phyloP scores from a whole-genome alignment of 2,888 invertebrate genomes.

The Chrysodeixis includens region DNA sequence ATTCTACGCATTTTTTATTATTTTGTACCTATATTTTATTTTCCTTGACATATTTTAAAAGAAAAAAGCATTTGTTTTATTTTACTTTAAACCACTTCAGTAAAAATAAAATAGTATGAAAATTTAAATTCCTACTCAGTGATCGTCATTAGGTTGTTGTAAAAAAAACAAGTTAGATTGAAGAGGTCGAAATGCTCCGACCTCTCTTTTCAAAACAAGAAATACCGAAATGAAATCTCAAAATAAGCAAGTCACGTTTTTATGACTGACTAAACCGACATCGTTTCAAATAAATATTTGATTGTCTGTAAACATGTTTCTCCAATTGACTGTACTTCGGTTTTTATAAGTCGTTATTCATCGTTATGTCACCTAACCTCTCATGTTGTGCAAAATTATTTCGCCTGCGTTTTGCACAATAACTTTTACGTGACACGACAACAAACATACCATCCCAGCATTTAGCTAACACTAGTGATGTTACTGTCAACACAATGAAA shows the following conservation, averaged over 20 bases:
- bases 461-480: constrained; percentile 49
- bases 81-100: too few species aligned
- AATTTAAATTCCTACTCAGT: too few species aligned
- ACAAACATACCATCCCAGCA: constrained; percentile 32
- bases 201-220: too few species aligned
- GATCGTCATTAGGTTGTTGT: too few species aligned
- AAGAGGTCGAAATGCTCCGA: too few species aligned
- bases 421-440: constrained; percentile 41
- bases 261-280: not conserved
- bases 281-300: not conserved
- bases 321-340: constrained; percentile 20
- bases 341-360: constrained; percentile 60
- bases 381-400: constrained; percentile 63
- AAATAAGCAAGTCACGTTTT: not conserved
- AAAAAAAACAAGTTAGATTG: too few species aligned
- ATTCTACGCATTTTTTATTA: too few species aligned
- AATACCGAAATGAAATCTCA: too few species aligned
- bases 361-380: constrained; percentile 56
- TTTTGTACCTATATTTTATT: too few species aligned
- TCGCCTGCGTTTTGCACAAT: constrained; percentile 57
- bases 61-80: too few species aligned
- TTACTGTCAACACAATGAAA: not conserved
- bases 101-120: too few species aligned
- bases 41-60: too few species aligned
- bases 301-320: constrained; percentile 1